Base-by-base conservation (phyloP, 2,113 vertebrate genomes). In the Alouatta palliata region DNA sequence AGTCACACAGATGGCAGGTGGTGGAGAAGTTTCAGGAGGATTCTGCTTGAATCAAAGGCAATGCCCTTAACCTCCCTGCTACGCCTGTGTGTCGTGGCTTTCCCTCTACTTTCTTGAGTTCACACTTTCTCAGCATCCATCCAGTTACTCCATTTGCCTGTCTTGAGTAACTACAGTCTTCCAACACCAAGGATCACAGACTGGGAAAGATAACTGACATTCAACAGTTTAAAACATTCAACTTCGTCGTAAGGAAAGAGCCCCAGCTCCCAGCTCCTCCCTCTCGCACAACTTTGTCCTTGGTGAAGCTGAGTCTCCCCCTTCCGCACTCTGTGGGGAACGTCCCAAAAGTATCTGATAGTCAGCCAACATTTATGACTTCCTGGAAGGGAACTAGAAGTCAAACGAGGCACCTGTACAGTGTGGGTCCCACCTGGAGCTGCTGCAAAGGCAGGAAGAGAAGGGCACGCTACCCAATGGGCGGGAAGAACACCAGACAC, bases 81-180 rank as follows among this genome's bases (percentile, higher is more conserved):
- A 21, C 27, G 45, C 58, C 1, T 2, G 3, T 1, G 17, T 0
- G 1, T 1, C 8, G 13, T 0, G 1, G 4, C 13, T 58, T 23
- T 3, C 5, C 37, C 27, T 32, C 80, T 8, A 0, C 71, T 68
- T 61, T 43, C 14, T 21, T 0, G 2, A 70, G 16, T 54, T 64
- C 35, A 1, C 37, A 4, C 7, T 58, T 32, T 32, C 56, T 45
- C 71, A 12, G 30, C 21, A 3, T 56, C 85, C 40, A 1, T 16
- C 52, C 47, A 17, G 1, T n/a, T 37, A 61, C 13, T 61, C 61
- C n/a, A 37, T 10, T 16, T 20, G 16, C 47, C 61, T 12, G 16
- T 56, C 52, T 0, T 47, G 27, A 47, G n/a, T 6, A 19, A 27
- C 8, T 21, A 35, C 14, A 35, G 4, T 52, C 45, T 61, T 71